phyloP scores from a whole-genome alignment of 1,140 invertebrate genomes.

The Panulirus ornatus region DNA sequence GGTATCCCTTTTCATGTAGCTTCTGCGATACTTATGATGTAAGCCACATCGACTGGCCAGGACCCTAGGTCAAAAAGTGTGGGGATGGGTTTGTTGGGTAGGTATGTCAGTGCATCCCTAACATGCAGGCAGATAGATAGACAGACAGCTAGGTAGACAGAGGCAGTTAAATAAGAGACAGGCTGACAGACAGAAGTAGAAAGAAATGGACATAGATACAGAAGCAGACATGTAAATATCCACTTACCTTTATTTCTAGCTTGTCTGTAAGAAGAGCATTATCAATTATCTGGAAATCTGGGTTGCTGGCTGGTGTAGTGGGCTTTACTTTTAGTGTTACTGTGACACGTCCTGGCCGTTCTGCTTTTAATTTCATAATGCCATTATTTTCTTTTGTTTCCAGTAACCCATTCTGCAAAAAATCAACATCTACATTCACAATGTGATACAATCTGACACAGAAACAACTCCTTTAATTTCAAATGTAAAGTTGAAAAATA shows the following conservation, averaged over 20 bases:
- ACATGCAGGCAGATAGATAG: neutral
- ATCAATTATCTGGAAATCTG: slow-evolving; percentile 43
- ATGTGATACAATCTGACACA: too few species aligned
- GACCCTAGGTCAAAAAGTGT: neutral
- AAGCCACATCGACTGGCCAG: too few species aligned
- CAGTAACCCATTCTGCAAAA: slow-evolving; percentile 71
- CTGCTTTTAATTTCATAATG: slow-evolving; percentile 78
- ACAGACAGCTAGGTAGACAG: neutral
- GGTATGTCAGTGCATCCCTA: neutral
- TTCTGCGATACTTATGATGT: too few species aligned
- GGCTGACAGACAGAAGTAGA: neutral
- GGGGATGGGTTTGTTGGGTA: neutral
- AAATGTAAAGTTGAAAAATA: too few species aligned
- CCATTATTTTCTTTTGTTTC: slow-evolving; percentile 78
- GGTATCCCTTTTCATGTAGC: too few species aligned
- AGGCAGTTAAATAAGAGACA: neutral
- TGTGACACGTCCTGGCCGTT: slow-evolving; percentile 78
- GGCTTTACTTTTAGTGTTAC: slow-evolving; percentile 78
- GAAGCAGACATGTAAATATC: neutral
- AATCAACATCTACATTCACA: too few species aligned
- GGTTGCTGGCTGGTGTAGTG: slow-evolving; percentile 39
- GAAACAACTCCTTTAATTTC: too few species aligned
- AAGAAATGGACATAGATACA: neutral
- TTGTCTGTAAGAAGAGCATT: slow-evolving; percentile 77
- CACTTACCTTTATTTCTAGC: slow-evolving; percentile 77